Evolutionary conservation across 2,113 vertebrate species (phyloP).

Genomic region (Tragulus kanchil): DNA sequence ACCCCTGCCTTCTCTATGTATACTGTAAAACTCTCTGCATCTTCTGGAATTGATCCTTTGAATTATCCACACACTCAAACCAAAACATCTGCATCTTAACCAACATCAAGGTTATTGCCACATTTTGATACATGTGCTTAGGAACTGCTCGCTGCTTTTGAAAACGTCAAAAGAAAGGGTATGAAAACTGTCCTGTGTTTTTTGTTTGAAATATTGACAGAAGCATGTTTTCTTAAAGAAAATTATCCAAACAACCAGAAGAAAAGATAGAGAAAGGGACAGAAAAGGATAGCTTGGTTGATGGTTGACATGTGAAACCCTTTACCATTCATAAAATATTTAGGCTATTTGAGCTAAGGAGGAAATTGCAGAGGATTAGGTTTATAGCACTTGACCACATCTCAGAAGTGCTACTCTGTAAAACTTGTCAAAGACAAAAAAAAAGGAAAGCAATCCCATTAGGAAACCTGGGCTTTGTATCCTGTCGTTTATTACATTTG

Average conservation of each 20-base stretch:
- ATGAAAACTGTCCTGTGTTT: slow-evolving; percentile 24
- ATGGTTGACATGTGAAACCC: slow-evolving; percentile 86
- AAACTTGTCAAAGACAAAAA: slow-evolving; percentile 81
- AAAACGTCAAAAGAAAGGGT: slow-evolving; percentile 45
- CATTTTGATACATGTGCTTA: slow-evolving; percentile 45
- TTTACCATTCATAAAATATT: slow-evolving; percentile 85
- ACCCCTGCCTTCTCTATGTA: neutral
- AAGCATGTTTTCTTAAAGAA: slow-evolving; percentile 81
- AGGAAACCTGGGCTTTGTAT: slow-evolving; percentile 84
- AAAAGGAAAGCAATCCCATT: slow-evolving; percentile 76
- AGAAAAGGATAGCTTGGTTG: slow-evolving; percentile 33
- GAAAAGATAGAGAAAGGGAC: slow-evolving; percentile 24
- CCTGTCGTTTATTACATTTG: slow-evolving; percentile 89
- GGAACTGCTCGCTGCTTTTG: neutral
- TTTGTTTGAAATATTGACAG: slow-evolving; percentile 55
- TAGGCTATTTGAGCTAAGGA: slow-evolving; percentile 87
- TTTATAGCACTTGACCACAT: slow-evolving; percentile 86
- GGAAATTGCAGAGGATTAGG: slow-evolving; percentile 91
- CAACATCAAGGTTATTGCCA: slow-evolving; percentile 19
- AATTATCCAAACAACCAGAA: slow-evolving; percentile 67
- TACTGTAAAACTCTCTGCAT: neutral
- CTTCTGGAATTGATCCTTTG: neutral
- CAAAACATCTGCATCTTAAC: neutral
- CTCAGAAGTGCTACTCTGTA: slow-evolving; percentile 87
- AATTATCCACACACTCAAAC: neutral